Evolutionary conservation across 2,113 vertebrate species (phyloP).

Genomic region (Menura novaehollandiae): DNA sequence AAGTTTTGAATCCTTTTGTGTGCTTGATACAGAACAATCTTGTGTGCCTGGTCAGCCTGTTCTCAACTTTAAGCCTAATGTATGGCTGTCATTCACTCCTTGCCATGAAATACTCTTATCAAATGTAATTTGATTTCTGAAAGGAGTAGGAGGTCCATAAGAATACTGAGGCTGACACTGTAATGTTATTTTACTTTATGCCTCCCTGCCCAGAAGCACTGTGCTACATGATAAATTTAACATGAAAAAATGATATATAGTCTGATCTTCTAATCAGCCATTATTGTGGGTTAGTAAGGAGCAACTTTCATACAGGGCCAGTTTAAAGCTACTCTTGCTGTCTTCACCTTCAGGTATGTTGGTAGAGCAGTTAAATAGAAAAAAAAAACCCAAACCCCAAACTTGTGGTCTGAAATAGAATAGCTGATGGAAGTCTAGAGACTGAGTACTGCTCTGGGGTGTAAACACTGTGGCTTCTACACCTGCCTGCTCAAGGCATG

Average conservation of each 20-base stretch:
- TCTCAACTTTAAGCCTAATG: background rate
- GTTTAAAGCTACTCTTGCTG: background rate
- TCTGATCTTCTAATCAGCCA: background rate
- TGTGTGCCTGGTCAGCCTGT: background rate
- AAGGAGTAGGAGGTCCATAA: background rate
- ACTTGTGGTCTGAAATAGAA: background rate
- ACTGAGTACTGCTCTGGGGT: background rate
- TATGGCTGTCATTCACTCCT: background rate
- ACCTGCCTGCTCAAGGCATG: background rate
- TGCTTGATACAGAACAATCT: background rate
- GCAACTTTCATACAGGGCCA: background rate
- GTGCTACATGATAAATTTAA: background rate
- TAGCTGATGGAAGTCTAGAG: background rate
- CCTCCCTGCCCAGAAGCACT: background rate
- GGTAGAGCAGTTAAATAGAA: background rate
- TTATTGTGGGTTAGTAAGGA: background rate
- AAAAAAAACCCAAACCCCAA: background rate
- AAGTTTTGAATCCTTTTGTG: background rate
- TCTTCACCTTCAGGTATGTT: background rate
- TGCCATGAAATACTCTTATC: background rate
- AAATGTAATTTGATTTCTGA: background rate
- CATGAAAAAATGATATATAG: background rate
- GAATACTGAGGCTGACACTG: background rate
- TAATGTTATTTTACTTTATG: background rate
- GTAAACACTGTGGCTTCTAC: background rate